Base-by-base conservation (phyloP, 2,888 invertebrate species). In the Trichacis sp. region DNA sequence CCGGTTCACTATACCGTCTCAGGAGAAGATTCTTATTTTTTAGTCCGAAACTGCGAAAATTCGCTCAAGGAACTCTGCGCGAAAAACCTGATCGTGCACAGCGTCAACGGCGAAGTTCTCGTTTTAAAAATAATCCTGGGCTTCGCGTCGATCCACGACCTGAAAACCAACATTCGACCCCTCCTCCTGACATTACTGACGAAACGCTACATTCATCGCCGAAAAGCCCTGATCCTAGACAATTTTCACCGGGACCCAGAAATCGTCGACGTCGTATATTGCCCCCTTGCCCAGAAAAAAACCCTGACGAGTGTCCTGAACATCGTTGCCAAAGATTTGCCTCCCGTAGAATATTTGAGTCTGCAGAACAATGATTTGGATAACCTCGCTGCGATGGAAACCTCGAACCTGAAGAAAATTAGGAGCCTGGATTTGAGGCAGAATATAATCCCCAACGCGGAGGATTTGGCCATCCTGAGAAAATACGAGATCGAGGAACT, bases 401-500 rank as follows among this genome's bases (percentile, higher is more conserved):
- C 60, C 8, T 47, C 66, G 0, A 72, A 73, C 53, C 49, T 82
- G 1, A 69, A 68, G 0, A 64, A 68, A 1, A 48, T 85, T 6
- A 78, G 66, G 24, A 74, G 60, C n/a, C 43, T 85, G 14, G 81
- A 84, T 60, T 51, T 85, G 0, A 76, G 83, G n/a, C 62, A 80
- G 33, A 85, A 85, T 53, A 71, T 73, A 33, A 47, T 85, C 1
- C 49, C 77, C n/a, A 73, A 70, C n/a, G 76, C 77, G 62, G 74
- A 75, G 2, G 30, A 52, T 2, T 62, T 88, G 0, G 53, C 69
- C 0, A 80, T 83, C 6, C 73, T 86, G 0, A 77, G 75, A 36
- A 71, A 80, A 0, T 64, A 90, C 47, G 77, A 84, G 0, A 76
- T 92, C 1, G 78, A 77, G 1, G 86, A 87, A 42, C 74, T 93